These are phyloP conservation scores for Rosalia funebris DNA, from an alignment of 2,888 invertebrate species.

Conservation along the genomic window DNA sequence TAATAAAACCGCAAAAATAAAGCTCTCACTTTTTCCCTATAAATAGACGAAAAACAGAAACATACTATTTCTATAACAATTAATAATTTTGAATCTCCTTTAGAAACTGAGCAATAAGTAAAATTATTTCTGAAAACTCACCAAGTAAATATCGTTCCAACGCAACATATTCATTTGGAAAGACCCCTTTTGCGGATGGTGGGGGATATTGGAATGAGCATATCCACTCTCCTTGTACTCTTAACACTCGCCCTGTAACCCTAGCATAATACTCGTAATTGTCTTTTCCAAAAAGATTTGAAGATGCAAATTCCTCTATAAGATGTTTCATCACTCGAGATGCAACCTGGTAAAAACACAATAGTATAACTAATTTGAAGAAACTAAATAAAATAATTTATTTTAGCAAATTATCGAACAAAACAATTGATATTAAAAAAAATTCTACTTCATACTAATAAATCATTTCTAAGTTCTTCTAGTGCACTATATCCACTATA, in stretches of 20 bases:
- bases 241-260: constrained; percentile 90
- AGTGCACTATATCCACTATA: too few species aligned
- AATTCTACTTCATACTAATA: too few species aligned
- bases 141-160: constrained; percentile 62
- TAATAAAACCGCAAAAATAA: too few species aligned
- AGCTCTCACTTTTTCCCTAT: background rate
- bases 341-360: constrained; percentile 75
- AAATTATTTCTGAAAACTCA: constrained; percentile 52
- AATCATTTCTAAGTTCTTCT: too few species aligned
- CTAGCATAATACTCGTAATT: constrained; percentile 96
- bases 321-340: constrained; percentile 96
- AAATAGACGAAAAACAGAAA: background rate
- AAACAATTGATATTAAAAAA: too few species aligned
- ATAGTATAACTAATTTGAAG: too few species aligned
- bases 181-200: constrained; percentile 72
- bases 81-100: constrained; percentile 25
- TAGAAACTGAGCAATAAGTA: background rate
- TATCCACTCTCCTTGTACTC: constrained; percentile 95
- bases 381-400: too few species aligned
- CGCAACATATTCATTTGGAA: constrained; percentile 70
- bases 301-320: constrained; percentile 96
- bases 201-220: constrained; percentile 93
- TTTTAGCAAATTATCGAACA: too few species aligned
- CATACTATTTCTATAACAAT: background rate
- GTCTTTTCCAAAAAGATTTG: constrained; percentile 92